Base-by-base conservation (phyloP, 2,888 invertebrate species). In the Dugesia japonica region DNA sequence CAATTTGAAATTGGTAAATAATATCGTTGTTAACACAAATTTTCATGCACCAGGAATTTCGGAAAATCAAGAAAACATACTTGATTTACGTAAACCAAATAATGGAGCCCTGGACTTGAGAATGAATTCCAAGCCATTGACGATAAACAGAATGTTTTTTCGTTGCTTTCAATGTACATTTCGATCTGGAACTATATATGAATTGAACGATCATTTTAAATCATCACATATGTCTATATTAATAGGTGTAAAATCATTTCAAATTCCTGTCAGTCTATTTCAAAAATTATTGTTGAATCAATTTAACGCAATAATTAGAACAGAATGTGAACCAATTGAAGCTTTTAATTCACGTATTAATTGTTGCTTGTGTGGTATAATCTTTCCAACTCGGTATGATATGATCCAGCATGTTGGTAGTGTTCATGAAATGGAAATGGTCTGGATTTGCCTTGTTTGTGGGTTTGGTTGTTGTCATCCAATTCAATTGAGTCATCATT, bases 71-170 rank as follows among this genome's bases (percentile, higher is more conserved):
- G 56, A 56, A 56, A 56, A 56, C n/a, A 56, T 56, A 9, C 56
- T 56, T 23, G 56, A 56, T n/a, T 56, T 56, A 56, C 56, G 56
- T 56, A 56, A 56, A 56, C 56, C 56, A 23, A 56, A 56, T n/a
- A 56, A 56, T 56, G 56, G 56, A 56, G 56, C 56, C 7, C 23
- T 56, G 9, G 56, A 56, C 17, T 56, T 56, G 17, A 4, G 56
- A 56, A 56, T n/a, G 9, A 56, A 7, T 7, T 20, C 56, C 9
- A 56, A 56, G 17, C n/a, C 56, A 56, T 1, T 56, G n/a, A 7
- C 56, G 4, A 9, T 56, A 23, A 56, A n/a, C 7, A 4, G 56
- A 56, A n/a, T 56, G 56, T 13, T n/a, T 13, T 56, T 56, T 56
- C 56, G 56, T n/a, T 56, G 56, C 17, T 56, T 56, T n/a, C 56